Evolutionary conservation across 2,113 vertebrate species (phyloP), one percentile per base, ranked within the genome.

Genomic region (Marmota flaviventris): DNA sequence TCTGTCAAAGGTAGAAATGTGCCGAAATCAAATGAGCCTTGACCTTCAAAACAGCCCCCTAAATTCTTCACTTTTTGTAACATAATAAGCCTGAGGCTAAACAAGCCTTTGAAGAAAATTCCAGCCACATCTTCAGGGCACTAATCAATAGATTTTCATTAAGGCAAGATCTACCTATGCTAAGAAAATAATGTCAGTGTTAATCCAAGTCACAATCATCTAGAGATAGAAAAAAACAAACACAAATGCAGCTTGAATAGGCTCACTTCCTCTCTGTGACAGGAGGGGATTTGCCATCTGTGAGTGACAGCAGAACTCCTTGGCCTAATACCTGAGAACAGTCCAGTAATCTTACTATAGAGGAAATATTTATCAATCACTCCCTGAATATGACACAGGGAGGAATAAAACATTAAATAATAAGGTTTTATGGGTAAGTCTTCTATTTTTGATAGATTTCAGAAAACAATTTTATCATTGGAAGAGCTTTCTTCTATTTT

Each of bases 171-270:
- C 69, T 90, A 29, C 67, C 90, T 78, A 69, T 73, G 27, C 73
- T 89, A 96, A 93, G 75, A 93, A 91, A 83, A 85, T 81, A 91
- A 96, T 85, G 65, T 90, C 95, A 92, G 5, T 93, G 53, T 88
- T 95, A 93, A 96, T 93, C n/a, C 58, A 95, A 92, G 65, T 93
- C 45, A 91, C n/a, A 63, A 9, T 95, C 58, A 91, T 69, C 94
- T 85, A 34, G 25, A 73, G 5, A 56, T 85, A 25, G n/a, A 25
- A n/a, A 70, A 45, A 42, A 56, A n/a, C 37, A 75, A 75, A 73
- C 18, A 82, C n/a, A 83, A 24, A n/a, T 22, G 94, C 51, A 72
- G 2, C 13, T 70, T 61, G 4, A 85, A 88, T 24, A 42, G 17
- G 25, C 10, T 51, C 29, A 81, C 75, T 79, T 86, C 27, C 32